Base-by-base conservation (phyloP, 2,797 vertebrate species). In the Gallirallus australis region DNA sequence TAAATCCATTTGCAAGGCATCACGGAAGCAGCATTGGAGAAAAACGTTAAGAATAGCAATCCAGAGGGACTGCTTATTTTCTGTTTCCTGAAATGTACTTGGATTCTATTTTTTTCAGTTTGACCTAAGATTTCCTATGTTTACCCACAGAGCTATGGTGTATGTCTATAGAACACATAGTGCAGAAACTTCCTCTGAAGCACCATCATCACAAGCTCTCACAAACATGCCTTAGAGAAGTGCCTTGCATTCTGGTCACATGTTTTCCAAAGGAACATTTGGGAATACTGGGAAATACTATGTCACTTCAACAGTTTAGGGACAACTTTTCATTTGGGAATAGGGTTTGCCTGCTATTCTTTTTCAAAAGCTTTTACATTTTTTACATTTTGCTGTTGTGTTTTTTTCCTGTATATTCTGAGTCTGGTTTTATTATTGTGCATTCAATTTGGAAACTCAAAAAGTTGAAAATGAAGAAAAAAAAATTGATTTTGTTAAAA, bases 1-100 rank as follows among this genome's bases (percentile, higher is more conserved):
- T 96, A 95, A 96, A 97, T 66, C 78, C 83, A 96, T 97, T 96
- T 94, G 50, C 78, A 94, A 90, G 68, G 75, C 78, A 94, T 95
- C 75, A 89, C 27, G 28, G 94, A 94, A 95, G 64, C 60, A 93
- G 25, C 40, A 30, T 0, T 94, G 71, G 12, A 94, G 82, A 83
- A 96, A 81, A 91, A 89, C 20, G 53, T 87, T 82, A 73, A 80
- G 52, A 91, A 85, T 79, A 45, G 53, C 47, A 79, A 75, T 73
- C 89, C 77, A 85, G 80, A 63, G 90, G 69, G 91, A 93, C 56
- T 60, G 78, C 68, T 91, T 88, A 84, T 86, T 95, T 94, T 96
- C 86, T 89, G 35, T 89, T 96, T 92, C 94, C 93, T 94, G 89
- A 89, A 94, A 75, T 15, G 33, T 84, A 24, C 61, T 86, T 57